phyloP scores from a whole-genome alignment of 2,113 vertebrate species.

The Lophius piscatorius region DNA sequence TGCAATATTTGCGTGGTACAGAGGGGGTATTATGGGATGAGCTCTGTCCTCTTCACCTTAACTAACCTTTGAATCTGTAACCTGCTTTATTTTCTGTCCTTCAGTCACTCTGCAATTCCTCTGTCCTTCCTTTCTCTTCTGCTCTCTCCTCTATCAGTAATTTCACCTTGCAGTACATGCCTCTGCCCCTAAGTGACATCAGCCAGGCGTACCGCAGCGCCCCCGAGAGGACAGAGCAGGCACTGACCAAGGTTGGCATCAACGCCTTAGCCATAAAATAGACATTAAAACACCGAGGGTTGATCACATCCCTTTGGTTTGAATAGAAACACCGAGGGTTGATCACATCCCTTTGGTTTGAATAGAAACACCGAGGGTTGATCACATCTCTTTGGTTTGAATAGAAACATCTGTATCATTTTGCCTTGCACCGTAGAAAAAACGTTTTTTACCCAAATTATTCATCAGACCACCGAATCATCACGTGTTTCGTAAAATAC shows the following conservation, averaged over 20 bases:
- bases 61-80: slow-evolving; percentile 48
- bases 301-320: too few species aligned
- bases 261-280: not conserved
- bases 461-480: too few species aligned
- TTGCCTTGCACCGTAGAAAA: too few species aligned
- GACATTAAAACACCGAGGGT: too few species aligned
- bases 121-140: slow-evolving; percentile 11
- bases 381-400: too few species aligned
- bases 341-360: too few species aligned
- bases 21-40: slow-evolving; percentile 54
- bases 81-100: slow-evolving; percentile 33
- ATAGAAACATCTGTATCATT: too few species aligned
- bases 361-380: too few species aligned
- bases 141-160: slow-evolving; percentile 78
- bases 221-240: slow-evolving; percentile 89
- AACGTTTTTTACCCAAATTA: too few species aligned
- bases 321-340: too few species aligned
- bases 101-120: slow-evolving; percentile 25
- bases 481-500: too few species aligned
- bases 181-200: slow-evolving; percentile 90
- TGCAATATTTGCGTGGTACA: slow-evolving; percentile 20
- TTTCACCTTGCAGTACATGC: slow-evolving; percentile 92
- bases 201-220: slow-evolving; percentile 88
- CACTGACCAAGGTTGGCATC: slow-evolving; percentile 85
- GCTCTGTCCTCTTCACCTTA: slow-evolving; percentile 56